A percentile compares a stretch with the other conserved stretches of the same genome.
phyloP scores from a whole-genome alignment of 1,140 invertebrate genomes.

The Aethina tumida region DNA sequence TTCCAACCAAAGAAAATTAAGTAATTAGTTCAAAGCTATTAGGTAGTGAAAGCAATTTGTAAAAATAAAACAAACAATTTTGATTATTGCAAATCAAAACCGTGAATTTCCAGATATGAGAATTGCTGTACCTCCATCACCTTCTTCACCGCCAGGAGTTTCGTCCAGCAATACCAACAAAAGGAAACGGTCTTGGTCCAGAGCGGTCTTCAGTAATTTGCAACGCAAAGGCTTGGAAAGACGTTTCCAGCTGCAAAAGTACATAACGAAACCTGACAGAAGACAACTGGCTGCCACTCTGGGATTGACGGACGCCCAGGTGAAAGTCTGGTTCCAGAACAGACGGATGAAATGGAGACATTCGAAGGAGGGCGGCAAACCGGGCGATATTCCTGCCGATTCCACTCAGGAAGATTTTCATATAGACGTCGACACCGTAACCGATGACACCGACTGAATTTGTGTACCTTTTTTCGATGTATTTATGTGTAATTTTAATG shows the following conservation, averaged over 20 bases:
- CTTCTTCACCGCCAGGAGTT: slow-evolving; percentile 10
- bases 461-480: background rate
- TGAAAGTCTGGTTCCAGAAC: slow-evolving; percentile 93
- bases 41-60: too few relatives aligned
- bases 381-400: slow-evolving; percentile 22
- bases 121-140: slow-evolving; percentile 18
- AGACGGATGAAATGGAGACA: slow-evolving; percentile 88
- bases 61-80: too few relatives aligned
- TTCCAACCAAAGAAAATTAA: too few relatives aligned
- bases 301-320: slow-evolving; percentile 76
- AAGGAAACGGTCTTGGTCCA: slow-evolving; percentile 81
- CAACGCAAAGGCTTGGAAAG: slow-evolving; percentile 85
- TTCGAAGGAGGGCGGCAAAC: slow-evolving; percentile 51
- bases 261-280: slow-evolving; percentile 88
- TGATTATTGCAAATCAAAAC: slow-evolving; percentile 4
- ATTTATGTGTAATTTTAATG: background rate
- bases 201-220: slow-evolving; percentile 88
- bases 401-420: slow-evolving; percentile 32
- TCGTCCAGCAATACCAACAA: slow-evolving; percentile 39
- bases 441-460: slow-evolving; percentile 24
- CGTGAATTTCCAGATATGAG: slow-evolving; percentile 22
- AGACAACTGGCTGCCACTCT: slow-evolving; percentile 82
- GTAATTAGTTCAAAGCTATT: too few relatives aligned
- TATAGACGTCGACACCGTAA: slow-evolving; percentile 33
- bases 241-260: slow-evolving; percentile 88